Evolutionary conservation across 2,113 vertebrate species (phyloP).

Genomic region (Callospermophilus lateralis): DNA sequence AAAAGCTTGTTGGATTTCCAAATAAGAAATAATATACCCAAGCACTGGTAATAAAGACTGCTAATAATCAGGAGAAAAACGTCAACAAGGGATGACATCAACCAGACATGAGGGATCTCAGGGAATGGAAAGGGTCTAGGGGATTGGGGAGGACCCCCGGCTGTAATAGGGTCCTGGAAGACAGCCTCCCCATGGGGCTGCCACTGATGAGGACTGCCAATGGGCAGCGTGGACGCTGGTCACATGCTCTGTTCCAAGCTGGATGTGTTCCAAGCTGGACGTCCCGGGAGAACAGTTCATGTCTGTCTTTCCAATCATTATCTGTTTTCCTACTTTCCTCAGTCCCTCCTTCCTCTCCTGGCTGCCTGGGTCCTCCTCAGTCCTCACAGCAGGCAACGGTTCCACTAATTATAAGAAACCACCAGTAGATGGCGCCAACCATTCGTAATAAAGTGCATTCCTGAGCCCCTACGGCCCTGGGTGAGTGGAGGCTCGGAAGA

Average conservation of each 20-base stretch:
- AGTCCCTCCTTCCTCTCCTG: accelerated
- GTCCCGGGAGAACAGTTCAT: not conserved
- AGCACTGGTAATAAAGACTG: conserved; percentile 55
- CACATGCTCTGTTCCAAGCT: not conserved
- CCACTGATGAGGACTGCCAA: not conserved
- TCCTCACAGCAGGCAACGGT: not conserved
- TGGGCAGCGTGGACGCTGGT: too few species aligned
- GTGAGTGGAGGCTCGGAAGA: not conserved
- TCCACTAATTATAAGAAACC: not conserved
- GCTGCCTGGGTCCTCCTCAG: too few species aligned
- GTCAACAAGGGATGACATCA: not conserved
- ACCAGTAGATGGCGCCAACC: conserved; percentile 74
- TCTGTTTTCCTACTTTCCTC: not conserved
- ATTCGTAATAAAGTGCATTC: not conserved
- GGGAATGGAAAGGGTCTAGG: not conserved
- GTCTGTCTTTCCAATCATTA: not conserved
- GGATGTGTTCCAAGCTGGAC: too few species aligned
- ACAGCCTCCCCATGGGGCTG: not conserved
- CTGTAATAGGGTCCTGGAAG: not conserved
- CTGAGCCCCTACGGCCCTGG: accelerated
- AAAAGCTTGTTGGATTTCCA: conserved; percentile 81
- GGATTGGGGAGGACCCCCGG: accelerated
- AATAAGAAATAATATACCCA: conserved; percentile 68
- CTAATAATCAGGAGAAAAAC: conserved; percentile 69
- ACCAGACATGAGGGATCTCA: not conserved